These are phyloP conservation scores for Pocillopora damicornis DNA, from an alignment of 64 coral and sea anemone genomes.

Conservation along the genomic window DNA sequence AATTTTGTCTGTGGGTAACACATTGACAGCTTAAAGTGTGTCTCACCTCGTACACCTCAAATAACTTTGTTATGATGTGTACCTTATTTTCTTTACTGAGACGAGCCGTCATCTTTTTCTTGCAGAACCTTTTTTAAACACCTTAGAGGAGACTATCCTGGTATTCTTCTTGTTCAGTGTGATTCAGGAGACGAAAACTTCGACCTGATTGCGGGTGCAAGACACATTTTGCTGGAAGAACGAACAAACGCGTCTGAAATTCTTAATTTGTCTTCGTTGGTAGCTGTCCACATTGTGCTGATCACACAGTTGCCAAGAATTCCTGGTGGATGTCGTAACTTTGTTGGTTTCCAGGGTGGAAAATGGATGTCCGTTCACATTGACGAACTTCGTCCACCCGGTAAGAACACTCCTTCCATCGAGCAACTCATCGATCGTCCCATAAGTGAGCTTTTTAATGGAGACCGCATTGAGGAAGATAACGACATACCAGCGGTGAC, in stretches of 20 bases:
- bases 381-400: conserved; percentile 69
- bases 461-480: not conserved
- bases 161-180: conserved; percentile 81
- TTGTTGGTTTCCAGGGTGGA: conserved; percentile 84
- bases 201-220: conserved; percentile 67
- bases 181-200: conserved; percentile 78
- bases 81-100: no score
- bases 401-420: conserved; percentile 63
- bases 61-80: no score
- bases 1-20: no score
- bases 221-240: conserved; percentile 72
- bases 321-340: conserved; percentile 60
- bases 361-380: conserved; percentile 66
- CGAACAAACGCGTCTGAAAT: conserved; percentile 56
- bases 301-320: conserved; percentile 67
- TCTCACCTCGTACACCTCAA: no score
- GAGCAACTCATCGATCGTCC: conserved; percentile 56
- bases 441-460: conserved; percentile 65
- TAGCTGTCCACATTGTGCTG: conserved; percentile 51
- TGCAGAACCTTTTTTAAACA: conserved; percentile 45
- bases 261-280: not conserved
- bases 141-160: conserved; percentile 41
- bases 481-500: not conserved
- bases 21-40: no score
- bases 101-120: not conserved